Percentiles rank a stretch among this genome's conserved stretches.
Evolutionary conservation across 1,140 invertebrate species (phyloP).

Genomic region (Orchestia grillus): DNA sequence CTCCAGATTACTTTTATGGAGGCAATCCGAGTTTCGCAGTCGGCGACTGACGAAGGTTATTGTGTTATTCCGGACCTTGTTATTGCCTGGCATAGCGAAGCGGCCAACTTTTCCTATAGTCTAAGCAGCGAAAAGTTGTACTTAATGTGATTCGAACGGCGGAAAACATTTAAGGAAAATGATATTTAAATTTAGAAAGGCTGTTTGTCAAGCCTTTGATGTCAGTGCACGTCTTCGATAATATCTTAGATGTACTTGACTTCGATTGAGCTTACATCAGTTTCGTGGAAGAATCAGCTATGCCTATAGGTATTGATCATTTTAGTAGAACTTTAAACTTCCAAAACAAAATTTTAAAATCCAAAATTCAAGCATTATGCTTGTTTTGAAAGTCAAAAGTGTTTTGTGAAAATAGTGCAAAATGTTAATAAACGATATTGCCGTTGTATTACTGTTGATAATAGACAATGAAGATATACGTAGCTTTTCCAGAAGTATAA

Average conservation of each 20-base stretch:
- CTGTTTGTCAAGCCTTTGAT: background rate
- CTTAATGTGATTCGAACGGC: background rate
- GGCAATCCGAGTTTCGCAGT: background rate
- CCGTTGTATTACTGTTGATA: background rate
- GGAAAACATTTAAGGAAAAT: background rate
- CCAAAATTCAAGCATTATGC: background rate
- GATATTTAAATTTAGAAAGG: background rate
- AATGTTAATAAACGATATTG: background rate
- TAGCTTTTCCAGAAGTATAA: background rate
- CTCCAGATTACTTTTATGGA: background rate
- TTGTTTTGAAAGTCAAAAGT: background rate
- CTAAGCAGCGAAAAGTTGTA: background rate
- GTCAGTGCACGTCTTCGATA: background rate
- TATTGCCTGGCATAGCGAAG: background rate
- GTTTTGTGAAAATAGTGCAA: background rate
- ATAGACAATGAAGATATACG: background rate
- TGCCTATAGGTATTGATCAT: background rate
- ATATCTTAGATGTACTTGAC: too few relatives aligned
- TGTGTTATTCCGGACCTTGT: background rate
- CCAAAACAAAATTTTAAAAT: background rate
- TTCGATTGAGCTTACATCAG: background rate
- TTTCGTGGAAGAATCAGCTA: background rate
- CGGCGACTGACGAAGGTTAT: background rate
- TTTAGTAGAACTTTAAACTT: background rate
- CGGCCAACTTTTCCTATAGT: background rate